Evolutionary conservation across 2,797 vertebrate genomes (phyloP), one percentile per base, ranked within the genome.

Genomic region (Antrozous pallidus): DNA sequence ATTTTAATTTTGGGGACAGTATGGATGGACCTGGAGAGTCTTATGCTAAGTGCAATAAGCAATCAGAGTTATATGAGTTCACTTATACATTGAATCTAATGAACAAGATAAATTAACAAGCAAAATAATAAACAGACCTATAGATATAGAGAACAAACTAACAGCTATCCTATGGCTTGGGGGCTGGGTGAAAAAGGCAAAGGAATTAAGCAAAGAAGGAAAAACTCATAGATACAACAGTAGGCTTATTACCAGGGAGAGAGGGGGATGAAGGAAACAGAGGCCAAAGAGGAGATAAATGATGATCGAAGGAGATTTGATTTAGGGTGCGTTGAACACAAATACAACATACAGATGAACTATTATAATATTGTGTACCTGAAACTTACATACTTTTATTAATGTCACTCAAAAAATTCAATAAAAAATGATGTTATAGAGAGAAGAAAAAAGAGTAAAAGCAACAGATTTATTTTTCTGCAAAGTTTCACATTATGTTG

Each of bases 231-330:
- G 42, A 74, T 31, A 47, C 40, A 45, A 45, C 71, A 47, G 31
- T 31, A n/a, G n/a, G 31, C 9, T 74, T 42, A 47, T 47, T 47
- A 74, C 42, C 16, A 47, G 28, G 18, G 42, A 45, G 26, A 74
- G 20, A 47, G 17, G 45, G 4, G 1, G 5, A 5, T 20, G 2
- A 1, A 3, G 71, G 42, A 12, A 5, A 1, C 6, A n/a, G 8
- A 47, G 17, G 8, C 8, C 28, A 58, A 31, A 45, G 5, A 28
- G 28, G 5, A 45, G 28, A 6, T n/a, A n/a, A n/a, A 47, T 74
- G 42, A 31, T 47, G 42, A 47, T 74, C 9, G 16, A 74, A 74
- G 28, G 40, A 45, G 28, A 47, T n/a, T 74, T n/a, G 28, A 74
- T 42, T 74, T 74, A 16, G 45, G 26, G 42, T 5, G 8, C 2